Evolutionary conservation across 2,888 invertebrate genomes (phyloP).

Genomic region (Drosophila cognata): DNA sequence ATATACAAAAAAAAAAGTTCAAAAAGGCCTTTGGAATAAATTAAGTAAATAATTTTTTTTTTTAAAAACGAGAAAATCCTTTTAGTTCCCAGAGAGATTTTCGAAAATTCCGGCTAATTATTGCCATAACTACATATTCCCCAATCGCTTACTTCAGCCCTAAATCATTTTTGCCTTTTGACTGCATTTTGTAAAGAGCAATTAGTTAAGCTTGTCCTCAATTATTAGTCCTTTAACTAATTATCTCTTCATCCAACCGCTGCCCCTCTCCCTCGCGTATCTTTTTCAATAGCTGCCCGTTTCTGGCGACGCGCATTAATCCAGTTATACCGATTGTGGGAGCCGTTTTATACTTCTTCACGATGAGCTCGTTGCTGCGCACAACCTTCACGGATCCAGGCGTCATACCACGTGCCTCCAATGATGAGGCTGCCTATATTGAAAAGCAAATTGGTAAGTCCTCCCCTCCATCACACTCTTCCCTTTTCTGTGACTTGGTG

Average conservation of each 20-base stretch:
- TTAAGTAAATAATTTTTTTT: too few species aligned
- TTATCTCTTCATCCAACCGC: conserved; percentile 1
- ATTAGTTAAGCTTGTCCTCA: background rate
- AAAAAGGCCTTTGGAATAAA: too few species aligned
- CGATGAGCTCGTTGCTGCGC: conserved; percentile 96
- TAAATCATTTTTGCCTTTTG: background rate
- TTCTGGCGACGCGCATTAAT: conserved; percentile 94
- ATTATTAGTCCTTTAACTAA: conserved; percentile 12
- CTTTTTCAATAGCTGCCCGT: conserved; percentile 91
- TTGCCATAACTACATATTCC: background rate
- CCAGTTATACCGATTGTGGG: conserved; percentile 97
- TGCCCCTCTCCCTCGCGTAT: conserved; percentile 2
- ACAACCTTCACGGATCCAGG: conserved; percentile 97
- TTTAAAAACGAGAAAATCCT: too few species aligned
- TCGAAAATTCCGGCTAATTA: background rate
- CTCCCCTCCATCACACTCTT: background rate
- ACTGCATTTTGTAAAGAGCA: background rate
- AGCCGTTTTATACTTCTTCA: conserved; percentile 94
- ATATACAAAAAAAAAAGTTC: too few species aligned
- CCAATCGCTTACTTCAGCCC: background rate
- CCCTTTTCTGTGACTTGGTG: background rate
- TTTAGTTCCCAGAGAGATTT: background rate
- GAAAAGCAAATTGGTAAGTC: conserved; percentile 93
- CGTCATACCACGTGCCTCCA: conserved; percentile 94
- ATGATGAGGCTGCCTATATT: conserved; percentile 94